These are phyloP conservation scores for Neodiprion virginianus DNA, from an alignment of 1,140 invertebrate species.

Conservation along the genomic window DNA sequence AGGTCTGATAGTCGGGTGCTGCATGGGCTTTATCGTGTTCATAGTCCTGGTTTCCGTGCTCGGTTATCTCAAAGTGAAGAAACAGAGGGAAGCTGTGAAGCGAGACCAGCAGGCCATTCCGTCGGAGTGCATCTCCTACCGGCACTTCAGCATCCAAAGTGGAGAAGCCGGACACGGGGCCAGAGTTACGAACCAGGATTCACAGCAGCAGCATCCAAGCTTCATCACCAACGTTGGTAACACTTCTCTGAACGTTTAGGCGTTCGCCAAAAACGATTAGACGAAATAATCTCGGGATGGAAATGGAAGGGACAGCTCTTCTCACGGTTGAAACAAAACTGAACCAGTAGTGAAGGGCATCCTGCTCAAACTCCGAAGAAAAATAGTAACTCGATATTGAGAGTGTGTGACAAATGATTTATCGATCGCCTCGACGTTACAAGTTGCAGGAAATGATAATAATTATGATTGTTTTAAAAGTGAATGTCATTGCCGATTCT, in stretches of 20 bases:
- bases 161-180: constrained; percentile 42
- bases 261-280: constrained; percentile 13
- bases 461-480: no score
- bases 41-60: constrained; percentile 75
- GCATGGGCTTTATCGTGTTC: constrained; percentile 78
- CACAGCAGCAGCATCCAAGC: constrained; percentile 32
- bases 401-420: no score
- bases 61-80: constrained; percentile 79
- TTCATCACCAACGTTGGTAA: constrained; percentile 40
- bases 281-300: no score
- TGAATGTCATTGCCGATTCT: no score
- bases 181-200: constrained; percentile 38
- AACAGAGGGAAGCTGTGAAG: constrained; percentile 73
- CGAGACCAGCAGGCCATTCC: constrained; percentile 64
- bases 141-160: constrained; percentile 65
- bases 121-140: constrained; percentile 77
- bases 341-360: no score
- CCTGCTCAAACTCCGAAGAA: no score
- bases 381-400: no score
- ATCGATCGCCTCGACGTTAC: no score
- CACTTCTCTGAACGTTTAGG: constrained; percentile 46
- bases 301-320: no score
- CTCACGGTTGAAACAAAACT: no score
- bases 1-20: constrained; percentile 78
- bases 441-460: no score